These are phyloP conservation scores for Engystomops pustulosus DNA, from an alignment of 2,113 vertebrate genomes.

Conservation along the genomic window DNA sequence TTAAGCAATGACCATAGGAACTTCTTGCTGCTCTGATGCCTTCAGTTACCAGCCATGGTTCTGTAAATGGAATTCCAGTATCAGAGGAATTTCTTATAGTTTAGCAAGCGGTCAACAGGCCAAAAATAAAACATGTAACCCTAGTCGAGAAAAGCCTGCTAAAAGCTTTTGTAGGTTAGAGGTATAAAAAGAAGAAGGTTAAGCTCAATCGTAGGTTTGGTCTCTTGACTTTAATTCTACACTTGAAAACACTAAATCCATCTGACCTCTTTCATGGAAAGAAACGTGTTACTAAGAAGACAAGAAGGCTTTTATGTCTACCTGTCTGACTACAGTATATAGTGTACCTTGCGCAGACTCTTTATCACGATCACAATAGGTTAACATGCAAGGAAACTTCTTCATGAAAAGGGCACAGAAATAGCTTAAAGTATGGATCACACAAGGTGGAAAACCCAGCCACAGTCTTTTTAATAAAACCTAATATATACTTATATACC, in stretches of 20 bases:
- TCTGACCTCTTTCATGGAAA: slow-evolving; percentile 31
- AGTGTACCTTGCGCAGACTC: no score
- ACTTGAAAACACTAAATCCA: slow-evolving; percentile 25
- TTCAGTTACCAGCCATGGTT: neutral
- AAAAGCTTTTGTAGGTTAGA: slow-evolving; percentile 23
- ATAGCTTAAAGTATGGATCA: no score
- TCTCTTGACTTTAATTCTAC: slow-evolving; percentile 17
- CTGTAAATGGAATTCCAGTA: slow-evolving; percentile 5
- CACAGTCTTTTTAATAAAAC: no score
- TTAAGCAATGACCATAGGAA: neutral
- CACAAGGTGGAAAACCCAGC: no score
- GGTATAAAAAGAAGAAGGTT: slow-evolving; percentile 1
- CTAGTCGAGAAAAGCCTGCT: slow-evolving; percentile 7
- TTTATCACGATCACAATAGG: no score
- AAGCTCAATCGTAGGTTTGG: slow-evolving; percentile 40
- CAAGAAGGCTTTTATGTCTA: no score
- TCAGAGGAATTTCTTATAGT: neutral
- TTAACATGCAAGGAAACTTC: no score
- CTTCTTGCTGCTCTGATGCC: neutral
- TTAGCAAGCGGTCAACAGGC: neutral
- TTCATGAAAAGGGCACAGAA: no score
- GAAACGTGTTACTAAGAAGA: no score
- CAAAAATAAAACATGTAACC: neutral
- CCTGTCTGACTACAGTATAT: no score
- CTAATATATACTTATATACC: neutral